Conservation (phyloP, 2,888 invertebrate genomes). For the Epicampocera succincta region DNA sequence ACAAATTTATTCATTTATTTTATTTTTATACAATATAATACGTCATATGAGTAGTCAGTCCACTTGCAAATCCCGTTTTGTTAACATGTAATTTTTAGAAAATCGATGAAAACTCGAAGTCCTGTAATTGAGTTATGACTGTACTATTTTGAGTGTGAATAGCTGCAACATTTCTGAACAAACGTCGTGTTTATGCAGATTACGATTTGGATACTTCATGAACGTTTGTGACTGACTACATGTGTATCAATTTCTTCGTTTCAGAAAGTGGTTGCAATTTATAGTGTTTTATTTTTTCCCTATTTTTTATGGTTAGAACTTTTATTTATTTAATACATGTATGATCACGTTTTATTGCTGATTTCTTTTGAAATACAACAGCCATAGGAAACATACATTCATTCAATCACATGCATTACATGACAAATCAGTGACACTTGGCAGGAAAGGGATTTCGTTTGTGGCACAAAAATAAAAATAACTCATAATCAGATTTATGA, state of each 20-base stretch:
- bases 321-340: constrained; percentile 58
- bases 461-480: not conserved
- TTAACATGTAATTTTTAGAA: too few relatives aligned
- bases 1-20: too few relatives aligned
- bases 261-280: constrained; percentile 53
- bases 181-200: too few relatives aligned
- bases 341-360: constrained; percentile 69
- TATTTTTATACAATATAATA: too few relatives aligned
- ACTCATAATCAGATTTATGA: constrained; percentile 38
- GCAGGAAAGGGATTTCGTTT: not conserved
- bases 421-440: constrained; percentile 31
- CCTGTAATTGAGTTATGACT: too few relatives aligned
- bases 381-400: constrained; percentile 3
- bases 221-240: constrained; percentile 14
- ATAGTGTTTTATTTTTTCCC: constrained; percentile 37
- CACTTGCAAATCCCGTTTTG: too few relatives aligned
- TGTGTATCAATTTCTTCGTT: constrained; percentile 53
- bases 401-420: constrained; percentile 28
- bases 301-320: constrained; percentile 16
- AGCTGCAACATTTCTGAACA: not conserved
- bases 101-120: too few relatives aligned
- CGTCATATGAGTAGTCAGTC: too few relatives aligned
- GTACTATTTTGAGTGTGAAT: too few relatives aligned
- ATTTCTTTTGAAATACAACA: constrained; percentile 44
- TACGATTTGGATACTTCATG: not conserved